Conservation (phyloP, 2,888 invertebrate species). For the Tanaodytes sp. region DNA sequence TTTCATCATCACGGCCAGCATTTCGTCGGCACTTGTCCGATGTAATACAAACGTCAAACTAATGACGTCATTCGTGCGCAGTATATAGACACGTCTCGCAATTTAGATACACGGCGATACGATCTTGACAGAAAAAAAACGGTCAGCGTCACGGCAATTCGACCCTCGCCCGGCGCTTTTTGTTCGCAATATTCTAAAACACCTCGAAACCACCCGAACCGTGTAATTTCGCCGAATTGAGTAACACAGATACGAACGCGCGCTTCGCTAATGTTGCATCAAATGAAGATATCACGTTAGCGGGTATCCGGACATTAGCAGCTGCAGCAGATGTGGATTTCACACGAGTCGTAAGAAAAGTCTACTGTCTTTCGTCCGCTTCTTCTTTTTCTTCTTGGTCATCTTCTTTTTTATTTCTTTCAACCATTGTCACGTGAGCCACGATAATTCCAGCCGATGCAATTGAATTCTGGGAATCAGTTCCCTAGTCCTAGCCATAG, state of each 20-base stretch:
- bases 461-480: conserved; percentile 40
- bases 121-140: conserved; percentile 12
- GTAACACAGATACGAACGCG: conserved; percentile 29
- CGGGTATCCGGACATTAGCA: conserved; percentile 41
- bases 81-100: no score
- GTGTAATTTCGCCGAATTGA: conserved; percentile 44
- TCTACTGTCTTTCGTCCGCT: conserved; percentile 33
- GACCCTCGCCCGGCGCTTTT: conserved; percentile 11
- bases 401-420: no score
- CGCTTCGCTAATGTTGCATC: conserved; percentile 37
- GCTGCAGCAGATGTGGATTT: conserved; percentile 51
- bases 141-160: background rate
- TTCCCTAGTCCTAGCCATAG: conserved; percentile 39
- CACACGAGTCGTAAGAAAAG: conserved; percentile 48
- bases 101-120: no score
- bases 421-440: conserved; percentile 47
- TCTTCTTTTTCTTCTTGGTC: background rate
- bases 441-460: conserved; percentile 32
- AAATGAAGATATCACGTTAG: conserved; percentile 50
- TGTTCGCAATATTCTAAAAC: conserved; percentile 24
- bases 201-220: conserved; percentile 11
- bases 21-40: no score
- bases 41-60: no score
- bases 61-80: no score
- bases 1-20: no score